Base-by-base conservation (phyloP, 2,113 vertebrate species). In the Lipophrys pholis region DNA sequence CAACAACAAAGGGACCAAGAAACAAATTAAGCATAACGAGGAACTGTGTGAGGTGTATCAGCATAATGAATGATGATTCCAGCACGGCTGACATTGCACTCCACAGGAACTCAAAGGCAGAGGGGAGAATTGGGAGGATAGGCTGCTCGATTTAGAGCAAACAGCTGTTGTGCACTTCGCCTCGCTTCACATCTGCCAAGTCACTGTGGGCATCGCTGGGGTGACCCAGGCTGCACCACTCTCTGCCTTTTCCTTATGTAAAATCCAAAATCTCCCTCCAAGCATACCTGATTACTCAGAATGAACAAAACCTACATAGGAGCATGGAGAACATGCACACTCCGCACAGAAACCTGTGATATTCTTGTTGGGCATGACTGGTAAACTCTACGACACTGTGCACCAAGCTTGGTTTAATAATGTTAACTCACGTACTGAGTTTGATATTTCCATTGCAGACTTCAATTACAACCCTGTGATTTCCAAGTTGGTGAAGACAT, bases 41-140 rank as follows among this genome's bases (percentile, higher is more conserved):
- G 6, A 14, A 83, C 43, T 41, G 50, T 17, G 54, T 6, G 55
- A 62, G 54, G 59, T 61, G 73, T 55, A 85, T 76, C 48, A 66
- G 70, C 80, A 82, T 90, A 84, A 83, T 87, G 82, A 91, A 82
- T 85, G 87, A 90, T 88, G 86, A 85, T 79, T 90, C 74, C 70
- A 83, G 87, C 85, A 49, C 4, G 41, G 85, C 88, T 94, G 92
- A 91, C 92, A 89, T 90, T 92, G 91, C 88, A 70, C 90, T 87
- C 90, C 63, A 73, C 85, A 49, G 91, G 91, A 93, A 83, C 77
- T 84, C 90, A 85, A 89, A 91, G 91, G 83, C 83, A 89, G 84
- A 82, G 78, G 71, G 76, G 80, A 64, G 83, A 76, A 83, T 58
- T 63, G 80, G 71, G 78, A 79, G 81, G 79, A 77, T 60, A 57